phyloP scores from a whole-genome alignment of 2,888 invertebrate genomes.

The Cryptosula pallasiana region DNA sequence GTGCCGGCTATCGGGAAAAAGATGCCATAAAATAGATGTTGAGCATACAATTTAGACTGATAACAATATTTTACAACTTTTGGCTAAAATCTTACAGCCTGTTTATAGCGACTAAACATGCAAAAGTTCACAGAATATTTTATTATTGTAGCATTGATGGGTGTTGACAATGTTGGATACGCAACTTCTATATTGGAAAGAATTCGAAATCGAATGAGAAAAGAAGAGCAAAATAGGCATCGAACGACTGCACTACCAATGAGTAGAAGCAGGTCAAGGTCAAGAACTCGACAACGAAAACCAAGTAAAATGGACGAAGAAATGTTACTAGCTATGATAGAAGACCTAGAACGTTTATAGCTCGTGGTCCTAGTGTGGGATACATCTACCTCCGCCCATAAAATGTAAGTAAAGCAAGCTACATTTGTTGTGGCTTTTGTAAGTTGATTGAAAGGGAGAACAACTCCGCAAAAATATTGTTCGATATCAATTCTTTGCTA shows the following conservation, averaged over 20 bases:
- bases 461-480: no score
- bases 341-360: not conserved
- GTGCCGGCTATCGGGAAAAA: no score
- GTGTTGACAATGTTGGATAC: not conserved
- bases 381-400: not conserved
- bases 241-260: not conserved
- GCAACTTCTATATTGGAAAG: not conserved
- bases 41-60: no score
- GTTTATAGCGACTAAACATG: no score
- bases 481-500: no score
- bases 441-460: no score
- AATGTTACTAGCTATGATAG: not conserved
- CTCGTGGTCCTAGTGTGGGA: not conserved
- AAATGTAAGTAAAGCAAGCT: not conserved
- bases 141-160: slow-evolving; percentile 15
- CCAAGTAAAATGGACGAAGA: not conserved
- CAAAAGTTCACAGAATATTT: no score
- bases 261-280: not conserved
- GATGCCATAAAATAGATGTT: no score
- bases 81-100: no score
- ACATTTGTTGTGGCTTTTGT: no score
- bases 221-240: not conserved
- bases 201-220: not conserved
- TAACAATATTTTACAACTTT: no score
- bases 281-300: not conserved